These are phyloP conservation scores for Perizoma flavofasciatum DNA, from an alignment of 2,888 invertebrate genomes.

Conservation along the genomic window DNA sequence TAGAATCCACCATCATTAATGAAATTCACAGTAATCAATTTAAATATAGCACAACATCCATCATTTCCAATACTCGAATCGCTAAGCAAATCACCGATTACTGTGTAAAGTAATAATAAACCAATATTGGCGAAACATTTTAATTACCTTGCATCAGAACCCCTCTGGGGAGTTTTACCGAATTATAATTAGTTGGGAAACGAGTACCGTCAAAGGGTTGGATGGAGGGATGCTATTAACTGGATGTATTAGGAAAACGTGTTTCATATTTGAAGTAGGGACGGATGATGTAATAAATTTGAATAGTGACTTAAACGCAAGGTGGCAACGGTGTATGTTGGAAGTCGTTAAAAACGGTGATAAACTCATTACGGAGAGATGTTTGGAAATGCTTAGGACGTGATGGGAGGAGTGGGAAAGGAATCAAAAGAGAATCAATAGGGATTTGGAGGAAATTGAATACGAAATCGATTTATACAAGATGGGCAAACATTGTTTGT, in stretches of 20 bases:
- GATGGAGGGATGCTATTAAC: conserved; percentile 55
- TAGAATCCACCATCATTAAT: neutral
- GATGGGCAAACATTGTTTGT: conserved; percentile 8
- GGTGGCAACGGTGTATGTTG: conserved; percentile 27
- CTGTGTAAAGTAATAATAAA: conserved; percentile 29
- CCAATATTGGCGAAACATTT: conserved; percentile 55
- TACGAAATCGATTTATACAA: conserved; percentile 11
- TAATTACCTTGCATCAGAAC: conserved; percentile 57
- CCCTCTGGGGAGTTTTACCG: conserved; percentile 48
- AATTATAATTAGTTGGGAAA: conserved; percentile 62
- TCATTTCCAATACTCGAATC: neutral
- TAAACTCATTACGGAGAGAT: conserved; percentile 30
- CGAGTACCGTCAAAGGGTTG: conserved; percentile 49
- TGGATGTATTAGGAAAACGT: conserved; percentile 61
- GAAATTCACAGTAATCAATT: neutral
- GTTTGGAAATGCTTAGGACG: conserved; percentile 16
- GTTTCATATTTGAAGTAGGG: conserved; percentile 45
- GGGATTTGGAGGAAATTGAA: conserved; percentile 13
- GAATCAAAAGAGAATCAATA: conserved; percentile 19
- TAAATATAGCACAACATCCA: neutral
- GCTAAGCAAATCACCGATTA: no score
- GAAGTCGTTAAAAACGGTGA: conserved; percentile 26
- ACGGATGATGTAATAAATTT: conserved; percentile 34
- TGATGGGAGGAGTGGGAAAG: conserved; percentile 12
- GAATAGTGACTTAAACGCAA: conserved; percentile 28